phyloP scores from a whole-genome alignment of 2,888 invertebrate species.

The Peribatodes rhomboidaria region DNA sequence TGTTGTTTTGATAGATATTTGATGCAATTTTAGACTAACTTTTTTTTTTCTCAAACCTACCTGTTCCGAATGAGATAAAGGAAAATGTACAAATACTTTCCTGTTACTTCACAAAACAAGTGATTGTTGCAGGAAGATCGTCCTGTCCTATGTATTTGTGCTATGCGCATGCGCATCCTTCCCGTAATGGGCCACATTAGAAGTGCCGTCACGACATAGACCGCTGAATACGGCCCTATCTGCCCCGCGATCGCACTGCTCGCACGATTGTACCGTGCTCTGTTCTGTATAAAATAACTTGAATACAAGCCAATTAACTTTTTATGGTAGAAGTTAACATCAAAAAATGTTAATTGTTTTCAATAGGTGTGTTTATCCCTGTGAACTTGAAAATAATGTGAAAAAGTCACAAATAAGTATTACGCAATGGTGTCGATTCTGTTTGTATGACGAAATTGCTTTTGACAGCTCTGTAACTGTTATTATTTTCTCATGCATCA shows the following conservation, averaged over 20 bases:
- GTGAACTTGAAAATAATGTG: background rate
- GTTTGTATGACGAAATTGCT: no score
- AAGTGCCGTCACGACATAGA: conserved; percentile 70
- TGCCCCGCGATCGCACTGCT: conserved; percentile 52
- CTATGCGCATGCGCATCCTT: conserved; percentile 36
- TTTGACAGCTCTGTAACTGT: no score
- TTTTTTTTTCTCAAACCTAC: background rate
- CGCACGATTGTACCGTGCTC: conserved; percentile 39
- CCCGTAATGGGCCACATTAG: conserved; percentile 61
- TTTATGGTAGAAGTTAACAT: conserved; percentile 11
- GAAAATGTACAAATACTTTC: background rate
- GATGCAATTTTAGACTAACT: background rate
- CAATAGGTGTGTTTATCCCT: background rate
- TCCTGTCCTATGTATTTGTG: background rate
- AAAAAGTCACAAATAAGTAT: no score
- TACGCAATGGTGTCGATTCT: no score
- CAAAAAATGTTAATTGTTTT: conserved; percentile 7
- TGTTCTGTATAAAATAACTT: conserved; percentile 22
- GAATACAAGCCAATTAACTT: conserved; percentile 33
- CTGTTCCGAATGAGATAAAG: background rate
- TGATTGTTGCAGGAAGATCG: background rate
- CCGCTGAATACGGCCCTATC: conserved; percentile 63
- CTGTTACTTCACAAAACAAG: background rate
- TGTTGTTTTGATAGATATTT: background rate
- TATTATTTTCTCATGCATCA: no score